Conservation (phyloP, 1,140 invertebrate genomes). For the Caenorhabditis remanei region DNA sequence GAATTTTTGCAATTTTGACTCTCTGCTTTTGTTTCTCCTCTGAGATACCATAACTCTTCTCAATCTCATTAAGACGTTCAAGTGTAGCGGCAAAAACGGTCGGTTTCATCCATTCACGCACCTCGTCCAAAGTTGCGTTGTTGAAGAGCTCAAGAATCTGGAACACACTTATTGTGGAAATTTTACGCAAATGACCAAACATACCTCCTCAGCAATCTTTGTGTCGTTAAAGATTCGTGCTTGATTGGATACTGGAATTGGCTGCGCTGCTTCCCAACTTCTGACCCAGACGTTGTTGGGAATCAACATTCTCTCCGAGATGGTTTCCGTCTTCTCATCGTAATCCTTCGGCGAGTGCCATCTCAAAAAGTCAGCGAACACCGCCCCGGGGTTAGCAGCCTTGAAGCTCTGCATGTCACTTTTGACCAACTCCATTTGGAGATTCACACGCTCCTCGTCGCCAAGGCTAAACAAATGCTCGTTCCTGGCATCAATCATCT, state of each 20-base stretch:
- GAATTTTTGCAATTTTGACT: background rate
- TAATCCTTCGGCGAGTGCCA: conserved; percentile 92
- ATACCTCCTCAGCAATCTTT: conserved; percentile 90
- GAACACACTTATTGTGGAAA: background rate
- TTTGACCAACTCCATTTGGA: conserved; percentile 29
- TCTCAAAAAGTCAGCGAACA: conserved; percentile 94
- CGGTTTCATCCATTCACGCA: conserved; percentile 34
- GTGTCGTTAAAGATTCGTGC: conserved; percentile 94
- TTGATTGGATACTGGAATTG: conserved; percentile 89
- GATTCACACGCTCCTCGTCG: conserved; percentile 20
- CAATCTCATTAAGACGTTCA: conserved; percentile 26
- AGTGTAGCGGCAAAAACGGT: conserved; percentile 8
- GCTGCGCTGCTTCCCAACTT: conserved; percentile 86
- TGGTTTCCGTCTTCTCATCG: conserved; percentile 81
- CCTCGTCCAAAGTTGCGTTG: background rate
- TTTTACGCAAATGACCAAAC: background rate
- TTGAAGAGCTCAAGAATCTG: conserved; percentile 25
- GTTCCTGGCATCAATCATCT: conserved; percentile 38
- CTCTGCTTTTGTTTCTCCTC: conserved; percentile 36
- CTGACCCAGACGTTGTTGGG: conserved; percentile 94
- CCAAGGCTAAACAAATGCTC: conserved; percentile 28
- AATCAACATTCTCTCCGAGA: conserved; percentile 93
- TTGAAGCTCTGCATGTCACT: conserved; percentile 74
- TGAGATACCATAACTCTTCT: background rate
- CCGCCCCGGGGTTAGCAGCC: conserved; percentile 92